Evolutionary conservation across 1,140 invertebrate genomes (phyloP).

Genomic region (Palaemon carinicauda): DNA sequence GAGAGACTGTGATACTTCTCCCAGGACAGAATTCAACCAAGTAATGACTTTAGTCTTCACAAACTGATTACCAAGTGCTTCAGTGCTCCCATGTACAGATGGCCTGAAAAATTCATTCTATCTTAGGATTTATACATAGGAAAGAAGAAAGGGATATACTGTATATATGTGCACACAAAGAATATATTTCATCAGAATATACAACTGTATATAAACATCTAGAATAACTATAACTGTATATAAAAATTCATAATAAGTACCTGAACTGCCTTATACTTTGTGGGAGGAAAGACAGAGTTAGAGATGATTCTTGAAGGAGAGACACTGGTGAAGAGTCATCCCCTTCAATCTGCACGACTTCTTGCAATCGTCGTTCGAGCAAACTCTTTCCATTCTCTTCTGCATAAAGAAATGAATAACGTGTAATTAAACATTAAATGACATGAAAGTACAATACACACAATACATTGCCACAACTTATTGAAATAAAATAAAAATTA

Average conservation of each 20-base stretch:
- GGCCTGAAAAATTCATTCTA: background rate
- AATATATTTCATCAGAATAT: background rate
- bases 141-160: background rate
- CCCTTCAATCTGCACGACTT: constrained; percentile 24
- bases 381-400: constrained; percentile 18
- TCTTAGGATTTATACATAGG: background rate
- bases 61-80: constrained; percentile 11
- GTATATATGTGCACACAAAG: background rate
- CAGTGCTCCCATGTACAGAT: background rate
- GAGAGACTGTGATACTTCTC: constrained; percentile 21
- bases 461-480: no score
- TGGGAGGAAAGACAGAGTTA: constrained; percentile 38
- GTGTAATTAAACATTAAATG: no score
- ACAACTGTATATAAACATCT: background rate
- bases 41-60: constrained; percentile 1
- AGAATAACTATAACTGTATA: background rate
- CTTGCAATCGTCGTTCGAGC: constrained; percentile 27
- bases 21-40: constrained; percentile 26
- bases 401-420: background rate
- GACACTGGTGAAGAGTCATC: constrained; percentile 18
- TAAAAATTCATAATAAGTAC: background rate
- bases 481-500: no score
- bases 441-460: no score
- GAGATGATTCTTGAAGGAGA: constrained; percentile 38
- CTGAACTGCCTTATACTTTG: constrained; percentile 44